Evolutionary conservation across 2,113 vertebrate genomes (phyloP).

Genomic region (Parotia lawesii): DNA sequence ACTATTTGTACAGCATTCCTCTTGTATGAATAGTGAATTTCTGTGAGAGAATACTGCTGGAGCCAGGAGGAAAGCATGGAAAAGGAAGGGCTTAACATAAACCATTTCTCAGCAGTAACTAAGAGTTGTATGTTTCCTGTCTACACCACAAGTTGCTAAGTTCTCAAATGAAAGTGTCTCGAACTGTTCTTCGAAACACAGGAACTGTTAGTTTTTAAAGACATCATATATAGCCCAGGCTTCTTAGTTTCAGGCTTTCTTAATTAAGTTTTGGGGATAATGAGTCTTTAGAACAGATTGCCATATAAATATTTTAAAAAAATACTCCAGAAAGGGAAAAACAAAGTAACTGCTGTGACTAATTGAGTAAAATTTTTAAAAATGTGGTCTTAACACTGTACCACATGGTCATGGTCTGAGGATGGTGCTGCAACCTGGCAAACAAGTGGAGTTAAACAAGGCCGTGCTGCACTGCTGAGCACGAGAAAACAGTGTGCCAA

Average conservation of each 20-base stretch:
- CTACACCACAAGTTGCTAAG: not conserved
- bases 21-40: not conserved
- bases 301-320: not conserved
- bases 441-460: accelerated
- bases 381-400: not conserved
- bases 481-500: accelerated
- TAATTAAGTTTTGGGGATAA: not conserved
- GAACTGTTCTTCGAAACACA: not conserved
- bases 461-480: not conserved
- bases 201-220: not conserved
- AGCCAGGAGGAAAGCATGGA: not conserved
- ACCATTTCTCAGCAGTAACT: not conserved
- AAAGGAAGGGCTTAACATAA: not conserved
- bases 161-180: not conserved
- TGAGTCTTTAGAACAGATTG: not conserved
- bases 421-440: not conserved
- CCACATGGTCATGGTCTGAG: accelerated
- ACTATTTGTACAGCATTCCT: not conserved
- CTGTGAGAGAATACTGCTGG: not conserved
- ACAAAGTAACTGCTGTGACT: not conserved
- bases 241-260: not conserved
- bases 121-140: not conserved
- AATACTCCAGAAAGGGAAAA: not conserved
- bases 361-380: not conserved
- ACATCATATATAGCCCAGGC: not conserved